A percentile compares a stretch with the other conserved stretches of the same genome.
Evolutionary conservation across 2,888 invertebrate genomes (phyloP).

Genomic region (Andrena praecox): DNA sequence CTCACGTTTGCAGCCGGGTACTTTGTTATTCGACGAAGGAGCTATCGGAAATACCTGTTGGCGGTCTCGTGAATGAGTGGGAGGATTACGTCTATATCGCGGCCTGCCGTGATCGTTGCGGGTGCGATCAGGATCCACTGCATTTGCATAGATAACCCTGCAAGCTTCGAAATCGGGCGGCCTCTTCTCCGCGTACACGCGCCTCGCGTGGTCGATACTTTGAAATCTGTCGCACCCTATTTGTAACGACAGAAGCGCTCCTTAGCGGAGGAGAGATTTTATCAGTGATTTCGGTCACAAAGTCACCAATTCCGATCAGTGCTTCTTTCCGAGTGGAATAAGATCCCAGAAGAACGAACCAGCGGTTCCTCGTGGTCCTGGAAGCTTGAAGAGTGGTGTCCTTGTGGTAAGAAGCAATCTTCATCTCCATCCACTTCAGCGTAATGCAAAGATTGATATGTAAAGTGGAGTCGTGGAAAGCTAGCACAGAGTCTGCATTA

Average conservation of each 20-base stretch:
- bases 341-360: neutral
- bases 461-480: neutral
- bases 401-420: neutral
- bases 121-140: slow-evolving; percentile 50
- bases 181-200: neutral
- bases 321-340: neutral
- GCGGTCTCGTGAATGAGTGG: slow-evolving; percentile 69
- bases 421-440: neutral
- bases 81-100: slow-evolving; percentile 60
- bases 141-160: slow-evolving; percentile 62
- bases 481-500: slow-evolving; percentile 4
- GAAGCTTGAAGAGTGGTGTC: neutral
- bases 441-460: neutral
- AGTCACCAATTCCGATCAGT: neutral
- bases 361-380: neutral
- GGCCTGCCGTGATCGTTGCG: slow-evolving; percentile 43
- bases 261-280: too few relatives aligned
- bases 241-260: too few relatives aligned
- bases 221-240: neutral
- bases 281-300: neutral
- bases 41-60: slow-evolving; percentile 80
- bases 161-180: slow-evolving; percentile 33
- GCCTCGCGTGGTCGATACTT: neutral
- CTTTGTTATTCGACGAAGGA: slow-evolving; percentile 57
- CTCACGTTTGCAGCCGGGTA: slow-evolving; percentile 35